Percentiles rank a stretch among this genome's conserved stretches.
Evolutionary conservation across 2,113 vertebrate genomes (phyloP).

Genomic region (Gymnobelideus leadbeateri): DNA sequence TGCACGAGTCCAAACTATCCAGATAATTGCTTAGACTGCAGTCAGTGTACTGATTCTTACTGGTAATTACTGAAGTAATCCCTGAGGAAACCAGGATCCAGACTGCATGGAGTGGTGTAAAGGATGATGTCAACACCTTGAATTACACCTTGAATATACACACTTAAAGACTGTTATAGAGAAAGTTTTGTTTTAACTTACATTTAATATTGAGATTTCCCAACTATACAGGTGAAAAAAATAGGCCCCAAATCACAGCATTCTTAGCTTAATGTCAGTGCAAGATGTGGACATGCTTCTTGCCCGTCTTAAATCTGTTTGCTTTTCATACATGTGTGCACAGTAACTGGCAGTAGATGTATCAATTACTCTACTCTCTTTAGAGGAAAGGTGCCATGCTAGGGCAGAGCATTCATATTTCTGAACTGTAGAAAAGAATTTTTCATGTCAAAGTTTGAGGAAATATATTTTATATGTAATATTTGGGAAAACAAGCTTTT

Average conservation of each 20-base stretch:
- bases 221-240: conserved; percentile 57
- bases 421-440: neutral
- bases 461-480: conserved; percentile 11
- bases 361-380: conserved; percentile 52
- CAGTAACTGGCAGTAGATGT: conserved; percentile 57
- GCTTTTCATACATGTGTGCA: conserved; percentile 52
- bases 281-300: conserved; percentile 47
- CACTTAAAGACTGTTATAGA: conserved; percentile 29
- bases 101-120: conserved; percentile 35
- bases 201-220: conserved; percentile 55
- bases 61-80: conserved; percentile 64
- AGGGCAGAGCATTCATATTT: conserved; percentile 44
- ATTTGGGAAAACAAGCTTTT: conserved; percentile 23
- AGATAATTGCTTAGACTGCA: conserved; percentile 43
- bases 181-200: conserved; percentile 55
- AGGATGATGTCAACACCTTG: conserved; percentile 70
- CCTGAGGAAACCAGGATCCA: conserved; percentile 66
- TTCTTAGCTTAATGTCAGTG: conserved; percentile 35
- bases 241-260: conserved; percentile 50
- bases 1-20: neutral
- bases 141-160: conserved; percentile 55
- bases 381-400: conserved; percentile 22
- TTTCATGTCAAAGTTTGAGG: conserved; percentile 30
- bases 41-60: conserved; percentile 44
- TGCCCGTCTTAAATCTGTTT: conserved; percentile 59